phyloP scores from a whole-genome alignment of 2,797 vertebrate genomes.

The Neoniphon sammara region DNA sequence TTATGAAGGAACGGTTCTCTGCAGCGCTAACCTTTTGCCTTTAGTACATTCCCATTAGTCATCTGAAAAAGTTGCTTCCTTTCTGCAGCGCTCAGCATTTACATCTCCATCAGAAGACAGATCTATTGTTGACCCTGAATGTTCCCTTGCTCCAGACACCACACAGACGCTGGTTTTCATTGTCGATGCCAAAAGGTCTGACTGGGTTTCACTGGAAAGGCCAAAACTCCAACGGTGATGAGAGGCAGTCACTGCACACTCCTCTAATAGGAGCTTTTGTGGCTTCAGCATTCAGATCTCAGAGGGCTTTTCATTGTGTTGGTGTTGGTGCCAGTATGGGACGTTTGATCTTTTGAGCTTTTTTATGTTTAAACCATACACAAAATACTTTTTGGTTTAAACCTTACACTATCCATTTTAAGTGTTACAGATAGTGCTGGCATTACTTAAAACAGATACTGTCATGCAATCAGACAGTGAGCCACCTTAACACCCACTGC shows the following conservation, averaged over 20 bases:
- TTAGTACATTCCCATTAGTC: conserved; percentile 54
- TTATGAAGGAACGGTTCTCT: conserved; percentile 26
- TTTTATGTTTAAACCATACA: conserved; percentile 28
- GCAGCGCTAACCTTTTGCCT: conserved; percentile 45
- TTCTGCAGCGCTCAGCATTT: conserved; percentile 60
- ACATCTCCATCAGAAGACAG: conserved; percentile 37
- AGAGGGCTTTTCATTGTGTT: not conserved
- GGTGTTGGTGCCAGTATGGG: conserved; percentile 39
- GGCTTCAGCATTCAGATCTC: conserved; percentile 50
- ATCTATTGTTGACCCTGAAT: conserved; percentile 57
- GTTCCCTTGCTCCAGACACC: conserved; percentile 51
- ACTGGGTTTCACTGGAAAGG: conserved; percentile 49
- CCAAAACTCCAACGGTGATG: conserved; percentile 58
- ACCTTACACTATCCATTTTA: too few relatives aligned
- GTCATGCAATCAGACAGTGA: too few relatives aligned
- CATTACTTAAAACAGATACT: too few relatives aligned
- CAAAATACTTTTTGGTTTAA: too few relatives aligned
- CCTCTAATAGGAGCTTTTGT: conserved; percentile 53
- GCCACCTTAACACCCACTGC: too few relatives aligned
- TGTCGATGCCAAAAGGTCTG: conserved; percentile 35
- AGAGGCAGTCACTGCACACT: conserved; percentile 59
- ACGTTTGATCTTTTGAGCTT: conserved; percentile 18
- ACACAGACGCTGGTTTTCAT: conserved; percentile 37
- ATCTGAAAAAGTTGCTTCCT: conserved; percentile 52
- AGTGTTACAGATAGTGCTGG: too few relatives aligned